These are phyloP conservation scores for Smittia sp. DNA, from an alignment of 2,888 invertebrate genomes.

Conservation along the genomic window DNA sequence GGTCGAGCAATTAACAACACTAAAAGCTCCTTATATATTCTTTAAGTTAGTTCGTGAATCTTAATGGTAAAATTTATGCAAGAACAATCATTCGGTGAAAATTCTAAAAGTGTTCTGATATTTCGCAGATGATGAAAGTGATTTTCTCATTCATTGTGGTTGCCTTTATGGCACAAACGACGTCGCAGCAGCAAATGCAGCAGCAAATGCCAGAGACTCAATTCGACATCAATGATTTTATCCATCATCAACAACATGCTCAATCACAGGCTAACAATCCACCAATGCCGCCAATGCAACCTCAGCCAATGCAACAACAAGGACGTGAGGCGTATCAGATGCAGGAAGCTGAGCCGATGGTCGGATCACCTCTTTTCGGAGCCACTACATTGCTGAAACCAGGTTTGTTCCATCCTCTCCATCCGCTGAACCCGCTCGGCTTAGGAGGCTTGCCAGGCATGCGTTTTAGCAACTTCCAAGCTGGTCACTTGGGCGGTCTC, in stretches of 20 bases:
- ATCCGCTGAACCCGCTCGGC: neutral
- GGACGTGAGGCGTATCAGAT: neutral
- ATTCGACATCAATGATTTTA: neutral
- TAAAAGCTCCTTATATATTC: neutral
- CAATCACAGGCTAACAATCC: neutral
- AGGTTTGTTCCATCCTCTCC: neutral
- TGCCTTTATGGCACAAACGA: neutral
- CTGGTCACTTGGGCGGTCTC: neutral
- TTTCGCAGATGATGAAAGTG: constrained; percentile 9
- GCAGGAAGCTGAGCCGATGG: neutral
- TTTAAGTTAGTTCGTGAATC: neutral
- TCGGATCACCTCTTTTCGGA: neutral
- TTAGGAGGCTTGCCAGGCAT: neutral
- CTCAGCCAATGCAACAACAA: neutral
- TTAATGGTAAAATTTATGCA: neutral
- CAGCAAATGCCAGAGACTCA: neutral
- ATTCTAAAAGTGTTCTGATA: neutral
- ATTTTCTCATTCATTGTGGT: neutral
- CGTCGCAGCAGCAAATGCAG: neutral
- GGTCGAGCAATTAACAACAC: neutral
- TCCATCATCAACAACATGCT: too few relatives aligned
- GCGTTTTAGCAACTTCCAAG: too few relatives aligned
- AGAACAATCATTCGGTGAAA: neutral
- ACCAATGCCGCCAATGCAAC: neutral
- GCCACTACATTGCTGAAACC: neutral